These are phyloP conservation scores for Dromococcyx pavoninus DNA, from an alignment of 2,797 vertebrate species.

Conservation along the genomic window DNA sequence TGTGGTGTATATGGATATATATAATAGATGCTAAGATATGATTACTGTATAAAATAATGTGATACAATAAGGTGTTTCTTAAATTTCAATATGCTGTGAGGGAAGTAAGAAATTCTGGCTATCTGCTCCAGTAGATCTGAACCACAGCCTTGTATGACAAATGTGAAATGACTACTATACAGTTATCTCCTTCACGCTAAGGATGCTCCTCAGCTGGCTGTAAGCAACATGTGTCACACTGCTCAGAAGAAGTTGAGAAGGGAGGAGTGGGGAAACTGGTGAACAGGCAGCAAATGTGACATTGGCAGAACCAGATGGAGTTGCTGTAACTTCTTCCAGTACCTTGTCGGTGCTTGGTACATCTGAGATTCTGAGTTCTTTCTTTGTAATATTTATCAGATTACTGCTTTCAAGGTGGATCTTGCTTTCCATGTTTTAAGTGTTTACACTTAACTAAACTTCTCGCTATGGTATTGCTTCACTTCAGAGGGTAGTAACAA, in stretches of 20 bases:
- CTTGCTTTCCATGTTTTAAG: not conserved
- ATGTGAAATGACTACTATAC: not conserved
- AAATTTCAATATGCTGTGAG: not conserved
- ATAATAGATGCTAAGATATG: not conserved
- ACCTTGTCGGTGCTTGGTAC: not conserved
- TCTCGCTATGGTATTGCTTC: not conserved
- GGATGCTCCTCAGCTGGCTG: not conserved
- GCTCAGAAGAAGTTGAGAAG: not conserved
- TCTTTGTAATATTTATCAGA: rapidly evolving
- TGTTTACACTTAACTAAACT: not conserved
- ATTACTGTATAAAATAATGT: not conserved
- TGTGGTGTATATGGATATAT: not conserved
- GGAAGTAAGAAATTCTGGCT: not conserved
- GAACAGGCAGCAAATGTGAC: not conserved
- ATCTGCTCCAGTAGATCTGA: not conserved
- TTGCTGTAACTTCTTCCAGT: not conserved
- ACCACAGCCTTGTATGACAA: not conserved
- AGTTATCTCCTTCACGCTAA: not conserved
- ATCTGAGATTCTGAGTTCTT: no score
- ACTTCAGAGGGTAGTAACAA: not conserved
- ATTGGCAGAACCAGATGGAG: not conserved
- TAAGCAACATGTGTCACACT: rapidly evolving
- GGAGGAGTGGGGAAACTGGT: not conserved
- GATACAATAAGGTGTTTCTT: not conserved
- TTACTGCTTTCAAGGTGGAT: not conserved